Evolutionary conservation across 2,113 vertebrate genomes (phyloP).

Genomic region (Aleadryas rufinucha): DNA sequence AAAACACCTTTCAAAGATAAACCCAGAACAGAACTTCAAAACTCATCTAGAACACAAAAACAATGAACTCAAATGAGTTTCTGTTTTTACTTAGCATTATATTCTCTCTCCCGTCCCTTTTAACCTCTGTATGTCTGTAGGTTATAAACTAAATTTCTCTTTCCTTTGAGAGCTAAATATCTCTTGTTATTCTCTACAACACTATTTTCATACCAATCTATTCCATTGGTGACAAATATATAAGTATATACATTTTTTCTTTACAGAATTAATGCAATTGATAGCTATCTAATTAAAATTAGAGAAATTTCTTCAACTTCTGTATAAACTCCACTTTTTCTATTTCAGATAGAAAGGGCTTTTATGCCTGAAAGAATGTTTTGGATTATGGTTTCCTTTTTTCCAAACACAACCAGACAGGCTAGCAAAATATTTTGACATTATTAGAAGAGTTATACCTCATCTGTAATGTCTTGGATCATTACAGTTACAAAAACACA

Average conservation of each 20-base stretch:
- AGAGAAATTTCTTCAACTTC: not conserved
- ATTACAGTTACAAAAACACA: not conserved
- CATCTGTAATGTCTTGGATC: not conserved
- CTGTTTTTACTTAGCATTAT: not conserved
- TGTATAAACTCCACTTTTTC: not conserved
- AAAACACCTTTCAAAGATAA: not conserved
- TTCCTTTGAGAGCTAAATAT: not conserved
- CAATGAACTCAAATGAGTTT: not conserved
- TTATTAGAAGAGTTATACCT: not conserved
- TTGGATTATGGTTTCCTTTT: not conserved
- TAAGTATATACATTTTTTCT: not conserved
- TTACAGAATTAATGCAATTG: not conserved
- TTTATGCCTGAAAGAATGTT: not conserved
- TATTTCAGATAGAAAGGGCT: not conserved
- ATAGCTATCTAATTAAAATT: not conserved
- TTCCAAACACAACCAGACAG: not conserved
- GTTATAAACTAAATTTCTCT: not conserved
- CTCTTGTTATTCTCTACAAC: not conserved
- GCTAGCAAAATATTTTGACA: not conserved
- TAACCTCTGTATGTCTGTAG: not conserved
- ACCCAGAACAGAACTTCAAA: not conserved
- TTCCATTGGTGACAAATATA: not conserved
- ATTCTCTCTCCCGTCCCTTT: not conserved
- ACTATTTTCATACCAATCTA: not conserved
- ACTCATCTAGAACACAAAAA: not conserved